Evolutionary conservation across 2,797 vertebrate genomes (phyloP).

Genomic region (Vireo griseus): DNA sequence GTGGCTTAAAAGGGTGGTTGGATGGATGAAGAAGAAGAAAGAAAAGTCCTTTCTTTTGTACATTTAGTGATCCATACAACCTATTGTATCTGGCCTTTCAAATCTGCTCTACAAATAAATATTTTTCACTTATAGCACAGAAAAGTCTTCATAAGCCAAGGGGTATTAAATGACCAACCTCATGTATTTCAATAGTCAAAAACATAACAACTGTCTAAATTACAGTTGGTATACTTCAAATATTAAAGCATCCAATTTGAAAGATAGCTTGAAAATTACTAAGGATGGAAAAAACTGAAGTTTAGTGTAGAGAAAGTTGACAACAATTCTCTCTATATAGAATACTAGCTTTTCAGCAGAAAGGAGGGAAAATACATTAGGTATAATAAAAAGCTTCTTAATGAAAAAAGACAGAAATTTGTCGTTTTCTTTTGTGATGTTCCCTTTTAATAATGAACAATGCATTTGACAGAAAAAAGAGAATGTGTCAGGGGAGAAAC

Average conservation of each 20-base stretch:
- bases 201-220: background rate
- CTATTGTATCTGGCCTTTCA: background rate
- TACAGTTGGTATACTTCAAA: background rate
- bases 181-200: background rate
- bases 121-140: background rate
- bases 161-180: background rate
- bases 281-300: background rate
- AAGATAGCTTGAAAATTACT: background rate
- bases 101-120: background rate
- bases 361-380: background rate
- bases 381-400: background rate
- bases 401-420: background rate
- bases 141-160: background rate
- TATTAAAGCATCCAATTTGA: background rate
- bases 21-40: background rate
- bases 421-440: background rate
- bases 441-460: constrained; percentile 5
- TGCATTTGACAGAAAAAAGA: background rate
- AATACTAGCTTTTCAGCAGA: background rate
- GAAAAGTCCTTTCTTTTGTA: background rate
- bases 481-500: background rate
- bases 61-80: background rate
- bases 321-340: background rate
- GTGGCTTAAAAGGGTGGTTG: background rate
- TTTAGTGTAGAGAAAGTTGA: background rate